Conservation (phyloP, 2,113 vertebrate species). For the Dicrurus megarhynchus region DNA sequence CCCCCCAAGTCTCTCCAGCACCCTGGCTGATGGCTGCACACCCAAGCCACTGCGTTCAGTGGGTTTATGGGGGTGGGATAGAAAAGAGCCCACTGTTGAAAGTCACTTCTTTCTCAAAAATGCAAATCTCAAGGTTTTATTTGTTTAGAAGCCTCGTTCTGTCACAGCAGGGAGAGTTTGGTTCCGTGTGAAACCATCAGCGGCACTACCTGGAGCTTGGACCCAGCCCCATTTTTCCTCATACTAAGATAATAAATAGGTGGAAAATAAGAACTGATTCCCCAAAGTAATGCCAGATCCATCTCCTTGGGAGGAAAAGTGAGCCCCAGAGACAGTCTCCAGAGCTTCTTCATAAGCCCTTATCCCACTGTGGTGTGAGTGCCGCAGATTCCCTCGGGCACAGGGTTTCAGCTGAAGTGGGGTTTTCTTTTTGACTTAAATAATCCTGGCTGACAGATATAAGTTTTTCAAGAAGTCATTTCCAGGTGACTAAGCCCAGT, state of each 20-base stretch:
- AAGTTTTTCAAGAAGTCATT: not conserved
- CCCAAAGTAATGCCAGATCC: not conserved
- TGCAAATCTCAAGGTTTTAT: not conserved
- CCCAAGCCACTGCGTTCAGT: not conserved
- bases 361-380: not conserved
- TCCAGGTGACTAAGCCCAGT: not conserved
- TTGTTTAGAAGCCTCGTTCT: not conserved
- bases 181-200: not conserved
- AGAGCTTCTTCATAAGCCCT: not conserved
- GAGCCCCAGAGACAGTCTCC: not conserved
- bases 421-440: not conserved
- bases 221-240: not conserved
- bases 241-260: not conserved
- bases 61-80: not conserved
- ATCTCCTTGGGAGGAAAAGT: not conserved
- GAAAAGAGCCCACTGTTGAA: not conserved
- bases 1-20: not conserved
- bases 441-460: not conserved
- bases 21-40: not conserved
- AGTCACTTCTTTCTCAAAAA: not conserved
- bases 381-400: accelerated
- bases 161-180: not conserved
- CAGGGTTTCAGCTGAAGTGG: not conserved
- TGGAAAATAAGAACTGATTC: not conserved
- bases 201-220: not conserved